These are phyloP conservation scores for Leucoraja erinaceus DNA, from an alignment of 2,113 vertebrate genomes.

Conservation along the genomic window DNA sequence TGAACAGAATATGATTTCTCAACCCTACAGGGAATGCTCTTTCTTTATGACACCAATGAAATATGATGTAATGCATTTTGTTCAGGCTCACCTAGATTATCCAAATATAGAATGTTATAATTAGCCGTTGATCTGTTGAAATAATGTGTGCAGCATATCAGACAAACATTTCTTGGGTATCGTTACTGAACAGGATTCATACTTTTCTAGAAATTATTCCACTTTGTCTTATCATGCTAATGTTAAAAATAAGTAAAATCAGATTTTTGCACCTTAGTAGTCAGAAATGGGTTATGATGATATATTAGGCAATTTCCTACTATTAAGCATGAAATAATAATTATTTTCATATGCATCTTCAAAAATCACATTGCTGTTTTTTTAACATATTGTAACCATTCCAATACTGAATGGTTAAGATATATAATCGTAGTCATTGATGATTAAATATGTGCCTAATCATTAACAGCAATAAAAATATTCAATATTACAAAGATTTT, in stretches of 20 bases:
- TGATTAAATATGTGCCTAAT: background rate
- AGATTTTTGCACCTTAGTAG: background rate
- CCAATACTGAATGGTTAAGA: background rate
- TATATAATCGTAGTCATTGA: background rate
- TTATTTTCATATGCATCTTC: background rate
- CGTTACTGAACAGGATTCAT: background rate
- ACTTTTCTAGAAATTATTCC: background rate
- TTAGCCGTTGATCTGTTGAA: background rate
- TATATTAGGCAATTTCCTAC: background rate
- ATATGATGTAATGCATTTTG: background rate
- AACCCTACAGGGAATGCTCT: background rate
- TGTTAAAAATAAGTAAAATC: background rate
- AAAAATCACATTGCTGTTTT: background rate
- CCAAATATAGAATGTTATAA: background rate
- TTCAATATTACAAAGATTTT: background rate
- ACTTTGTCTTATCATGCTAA: background rate
- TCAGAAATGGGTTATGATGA: background rate
- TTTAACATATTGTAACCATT: too few relatives aligned
- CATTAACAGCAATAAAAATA: conserved; percentile 3
- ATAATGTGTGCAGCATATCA: background rate
- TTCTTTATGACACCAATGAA: background rate
- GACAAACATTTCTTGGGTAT: background rate
- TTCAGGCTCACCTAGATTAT: background rate
- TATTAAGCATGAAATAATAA: background rate
- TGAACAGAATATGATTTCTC: background rate